Evolutionary conservation across 1,140 invertebrate genomes (phyloP), one percentile per base, ranked within the genome.

Genomic region (Penaeus vannamei): DNA sequence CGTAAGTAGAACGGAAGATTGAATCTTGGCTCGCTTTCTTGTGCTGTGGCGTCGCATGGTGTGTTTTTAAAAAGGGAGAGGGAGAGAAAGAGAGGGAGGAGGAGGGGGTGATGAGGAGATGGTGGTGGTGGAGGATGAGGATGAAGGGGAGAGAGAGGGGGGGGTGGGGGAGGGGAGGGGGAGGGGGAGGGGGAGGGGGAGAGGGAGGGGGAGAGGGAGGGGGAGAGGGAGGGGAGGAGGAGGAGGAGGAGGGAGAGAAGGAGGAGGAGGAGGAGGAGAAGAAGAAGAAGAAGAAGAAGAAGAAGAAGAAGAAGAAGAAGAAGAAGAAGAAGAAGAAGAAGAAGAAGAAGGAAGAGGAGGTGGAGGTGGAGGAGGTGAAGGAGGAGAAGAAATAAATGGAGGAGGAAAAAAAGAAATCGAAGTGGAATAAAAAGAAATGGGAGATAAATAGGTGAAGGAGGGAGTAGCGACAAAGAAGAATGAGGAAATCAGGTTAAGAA

Each of bases 21-120:
- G 36, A 42, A 7, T 53, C 53, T 53, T 53, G 0, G 53, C 53
- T 53, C 53, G 53, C 17, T 17, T 53, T 53, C 12, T 53, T 53
- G 3, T 46, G n/a, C n/a, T n/a, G n/a, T n/a, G n/a, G n/a, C n/a
- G n/a, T n/a, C n/a, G n/a, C n/a, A n/a, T n/a, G 53, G 53, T 53
- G 12, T 14, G 17, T 53, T 53, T 53, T 53, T 12, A 79, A 32
- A 79, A 22, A 23, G 76, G 1, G 76, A 42, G 26, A 42, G 32
- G 4, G 76, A 79, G 76, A 79, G 76, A 79, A 36, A 77, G 72
- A 77, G 72, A n/a, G 72, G 42, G 72, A 77, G 23, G 42, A 36
- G 42, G 72, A 14, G 72, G 72, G 72, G 23, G 5, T 77, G 72
- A 36, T 26, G 72, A 12, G 72, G 8, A 36, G 72, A n/a, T 0